These are phyloP conservation scores for Meriones unguiculatus DNA, from an alignment of 2,113 vertebrate genomes.

Conservation along the genomic window DNA sequence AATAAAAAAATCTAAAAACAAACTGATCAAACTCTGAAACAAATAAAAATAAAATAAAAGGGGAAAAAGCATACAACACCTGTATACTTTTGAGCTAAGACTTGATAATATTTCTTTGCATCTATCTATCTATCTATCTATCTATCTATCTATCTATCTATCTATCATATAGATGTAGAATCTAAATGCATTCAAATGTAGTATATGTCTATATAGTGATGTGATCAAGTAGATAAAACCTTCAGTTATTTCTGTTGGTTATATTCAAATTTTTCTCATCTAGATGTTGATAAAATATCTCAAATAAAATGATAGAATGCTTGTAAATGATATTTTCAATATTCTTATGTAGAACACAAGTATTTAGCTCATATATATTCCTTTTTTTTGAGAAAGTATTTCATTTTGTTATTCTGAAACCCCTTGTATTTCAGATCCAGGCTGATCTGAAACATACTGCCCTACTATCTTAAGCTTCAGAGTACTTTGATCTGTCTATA, in stretches of 20 bases:
- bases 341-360: neutral
- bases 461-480: neutral
- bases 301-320: neutral
- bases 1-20: too few relatives aligned
- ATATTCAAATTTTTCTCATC: neutral
- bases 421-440: neutral
- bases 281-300: neutral
- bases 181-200: too few relatives aligned
- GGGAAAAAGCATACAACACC: too few relatives aligned
- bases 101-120: neutral
- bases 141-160: neutral
- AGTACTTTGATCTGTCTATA: neutral
- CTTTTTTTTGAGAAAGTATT: neutral
- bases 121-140: neutral
- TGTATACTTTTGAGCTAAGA: neutral
- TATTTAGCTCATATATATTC: neutral
- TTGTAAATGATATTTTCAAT: neutral
- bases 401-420: neutral
- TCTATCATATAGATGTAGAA: neutral
- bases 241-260: neutral
- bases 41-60: too few relatives aligned
- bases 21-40: too few relatives aligned
- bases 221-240: neutral
- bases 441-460: too few relatives aligned
- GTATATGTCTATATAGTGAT: too few relatives aligned